Base-by-base conservation (phyloP, 2,797 vertebrate genomes). In the Botia kubotai region DNA sequence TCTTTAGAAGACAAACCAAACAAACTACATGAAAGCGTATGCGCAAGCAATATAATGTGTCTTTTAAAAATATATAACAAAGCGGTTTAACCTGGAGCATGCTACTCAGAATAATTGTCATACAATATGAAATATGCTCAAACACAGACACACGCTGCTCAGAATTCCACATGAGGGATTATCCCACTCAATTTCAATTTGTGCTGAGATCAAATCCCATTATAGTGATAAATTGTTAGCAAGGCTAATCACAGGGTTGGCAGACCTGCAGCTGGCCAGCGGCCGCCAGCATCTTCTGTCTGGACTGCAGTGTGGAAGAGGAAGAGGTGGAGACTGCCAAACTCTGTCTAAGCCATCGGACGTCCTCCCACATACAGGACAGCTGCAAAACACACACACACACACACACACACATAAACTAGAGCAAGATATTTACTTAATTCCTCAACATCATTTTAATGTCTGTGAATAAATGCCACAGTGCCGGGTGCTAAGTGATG, bases 291-390 rank as follows among this genome's bases (percentile, higher is more conserved):
- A 99, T 97, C 95, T 98, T 99, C 91, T 99, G 97, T 52, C 97
- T 89, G 76, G 95, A 94, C 89, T 98, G 97, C 26, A 99, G 94
- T 0, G 94, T 94, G 48, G 97, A 97, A 69, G 98, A 99, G 0
- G 97, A 97, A 6, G 97, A 99, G 93, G 94, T 90, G 0, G 97
- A 98, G 83, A 96, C 90, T 0, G 96, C 95, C 91, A 94, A 93
- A 2, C 95, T 98, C 91, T 98, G 97, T 85, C 97, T 94, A 72
- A 99, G 89, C 97, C 97, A 98, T 71, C 96, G 95, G 84, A 98
- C 95, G 81, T 99, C 97, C 91, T 98, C 97, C 98, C 98, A 99
- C 96, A 98, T 97, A 86, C 96, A 98, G 26, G 97, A 98, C 87
- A 99, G 90, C 98, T 99, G 94, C 91, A 92, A 89, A 79, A n/a